These are phyloP conservation scores for Calliphora vicina DNA, from an alignment of 1,140 invertebrate genomes.

Conservation along the genomic window DNA sequence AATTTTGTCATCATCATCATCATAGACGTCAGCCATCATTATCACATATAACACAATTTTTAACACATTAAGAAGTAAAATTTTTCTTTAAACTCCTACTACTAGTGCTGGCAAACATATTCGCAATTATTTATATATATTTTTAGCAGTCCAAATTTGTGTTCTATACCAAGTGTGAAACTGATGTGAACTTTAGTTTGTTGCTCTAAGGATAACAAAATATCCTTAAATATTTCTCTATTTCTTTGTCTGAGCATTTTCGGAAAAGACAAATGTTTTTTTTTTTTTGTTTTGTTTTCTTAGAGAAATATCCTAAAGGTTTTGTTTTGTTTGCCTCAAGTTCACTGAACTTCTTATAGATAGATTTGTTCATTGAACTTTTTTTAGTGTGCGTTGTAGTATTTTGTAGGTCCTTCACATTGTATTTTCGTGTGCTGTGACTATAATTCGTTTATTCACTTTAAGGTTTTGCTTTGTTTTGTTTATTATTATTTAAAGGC, in stretches of 20 bases:
- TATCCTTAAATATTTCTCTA: no score
- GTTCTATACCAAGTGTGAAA: background rate
- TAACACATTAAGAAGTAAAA: background rate
- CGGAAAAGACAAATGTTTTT: background rate
- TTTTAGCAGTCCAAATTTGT: background rate
- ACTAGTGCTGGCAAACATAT: background rate
- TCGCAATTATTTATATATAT: background rate
- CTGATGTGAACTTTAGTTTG: no score
- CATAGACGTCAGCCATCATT: background rate
- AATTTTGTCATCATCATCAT: slow-evolving; percentile 9
- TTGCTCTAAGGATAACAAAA: no score
- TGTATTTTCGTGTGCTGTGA: background rate
- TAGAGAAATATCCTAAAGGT: background rate
- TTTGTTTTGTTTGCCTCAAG: background rate
- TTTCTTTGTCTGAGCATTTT: background rate
- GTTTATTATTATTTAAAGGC: background rate
- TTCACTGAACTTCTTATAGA: background rate
- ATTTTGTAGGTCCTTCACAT: background rate
- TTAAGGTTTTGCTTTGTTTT: background rate
- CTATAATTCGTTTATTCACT: background rate
- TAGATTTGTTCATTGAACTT: slow-evolving; percentile 11
- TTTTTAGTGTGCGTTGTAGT: background rate
- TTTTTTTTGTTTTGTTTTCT: background rate
- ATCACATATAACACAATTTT: background rate
- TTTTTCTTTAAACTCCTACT: background rate